Percentiles rank a stretch among this genome's conserved stretches.
phyloP scores from a whole-genome alignment of 2,888 invertebrate genomes.

The Drosophila affinis region DNA sequence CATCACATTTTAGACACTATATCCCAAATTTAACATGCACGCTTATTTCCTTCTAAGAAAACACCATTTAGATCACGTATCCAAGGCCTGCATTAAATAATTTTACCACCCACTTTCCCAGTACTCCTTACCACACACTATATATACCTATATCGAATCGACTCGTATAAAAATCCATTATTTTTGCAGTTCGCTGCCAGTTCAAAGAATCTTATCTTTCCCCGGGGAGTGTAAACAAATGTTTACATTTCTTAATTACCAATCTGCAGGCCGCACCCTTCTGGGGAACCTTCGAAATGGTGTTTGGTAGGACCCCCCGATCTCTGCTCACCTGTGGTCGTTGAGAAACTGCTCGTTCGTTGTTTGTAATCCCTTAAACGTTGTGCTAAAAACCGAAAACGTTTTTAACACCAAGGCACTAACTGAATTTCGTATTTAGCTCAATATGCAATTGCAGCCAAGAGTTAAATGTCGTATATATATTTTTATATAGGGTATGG shows the following conservation, averaged over 20 bases:
- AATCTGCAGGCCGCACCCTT: constrained; percentile 16
- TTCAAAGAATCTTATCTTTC: constrained; percentile 18
- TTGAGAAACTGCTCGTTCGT: constrained; percentile 60
- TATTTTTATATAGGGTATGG: not conserved
- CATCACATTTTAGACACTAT: not conserved
- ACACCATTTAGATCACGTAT: not conserved
- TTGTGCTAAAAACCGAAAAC: constrained; percentile 53
- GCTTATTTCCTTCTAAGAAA: rapidly evolving
- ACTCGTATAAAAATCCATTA: not conserved
- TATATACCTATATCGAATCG: not conserved
- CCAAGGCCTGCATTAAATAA: not conserved
- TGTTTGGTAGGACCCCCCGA: not conserved
- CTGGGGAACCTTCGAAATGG: not conserved
- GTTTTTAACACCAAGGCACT: constrained; percentile 55
- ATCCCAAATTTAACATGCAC: not conserved
- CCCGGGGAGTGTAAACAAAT: constrained; percentile 1
- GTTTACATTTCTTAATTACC: constrained; percentile 19
- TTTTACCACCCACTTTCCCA: not conserved
- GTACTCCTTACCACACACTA: not conserved
- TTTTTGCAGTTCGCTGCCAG: not conserved
- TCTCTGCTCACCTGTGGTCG: constrained; percentile 57
- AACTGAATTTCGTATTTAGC: constrained; percentile 51
- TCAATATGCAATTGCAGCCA: constrained; percentile 20
- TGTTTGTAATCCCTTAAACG: constrained; percentile 49
- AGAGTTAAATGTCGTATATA: constrained; percentile 52